Evolutionary conservation across 2,888 invertebrate genomes (phyloP), one percentile per base, ranked within the genome.

Genomic region (Hetaerina titia): DNA sequence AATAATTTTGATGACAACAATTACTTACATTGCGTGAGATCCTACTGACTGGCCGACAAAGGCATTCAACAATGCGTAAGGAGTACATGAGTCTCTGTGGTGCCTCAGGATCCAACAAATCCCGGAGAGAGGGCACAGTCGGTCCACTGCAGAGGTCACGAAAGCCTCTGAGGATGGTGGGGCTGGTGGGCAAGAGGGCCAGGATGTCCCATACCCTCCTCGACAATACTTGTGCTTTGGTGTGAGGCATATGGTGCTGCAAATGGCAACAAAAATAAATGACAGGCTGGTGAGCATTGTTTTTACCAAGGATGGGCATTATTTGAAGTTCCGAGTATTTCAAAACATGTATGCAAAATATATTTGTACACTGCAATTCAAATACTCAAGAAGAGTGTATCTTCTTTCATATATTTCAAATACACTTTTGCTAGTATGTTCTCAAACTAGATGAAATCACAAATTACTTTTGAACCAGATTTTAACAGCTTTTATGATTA

Each of bases 11-110:
- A 88, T 0, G 56, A 57, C 56, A 15, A 25, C 15, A 45, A n/a
- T 4, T 89, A 89, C 89, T 89, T 89, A 89, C 89, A 57, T 56
- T 15, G 57, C 57, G 58, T n/a, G 89, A 56, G 89, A 89, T 57
- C 58, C 95, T 95, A 9, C 96, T 95, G 81, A 95, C 96, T 25
- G 96, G 96, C 95, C 97, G 97, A 95, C 97, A 97, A 57, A 98
- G 97, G 74, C 98, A 98, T 96, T 98, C 98, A 0, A 99, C 98
- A 95, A 99, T 99, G 96, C 99, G 99, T 95, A 99, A 97, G 0
- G 99, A 99, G 96, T 99, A 99, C 99, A 99, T 99, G 95, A 99
- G 97, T 96, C 99, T 99, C 97, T 99, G 99, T 0, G 99, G 98
- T 96, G 98, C 99, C 60, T 98, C 98, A 0, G 99, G 98, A 97